Base-by-base conservation (phyloP, 1,140 invertebrate genomes). In the Ylistrum balloti region DNA sequence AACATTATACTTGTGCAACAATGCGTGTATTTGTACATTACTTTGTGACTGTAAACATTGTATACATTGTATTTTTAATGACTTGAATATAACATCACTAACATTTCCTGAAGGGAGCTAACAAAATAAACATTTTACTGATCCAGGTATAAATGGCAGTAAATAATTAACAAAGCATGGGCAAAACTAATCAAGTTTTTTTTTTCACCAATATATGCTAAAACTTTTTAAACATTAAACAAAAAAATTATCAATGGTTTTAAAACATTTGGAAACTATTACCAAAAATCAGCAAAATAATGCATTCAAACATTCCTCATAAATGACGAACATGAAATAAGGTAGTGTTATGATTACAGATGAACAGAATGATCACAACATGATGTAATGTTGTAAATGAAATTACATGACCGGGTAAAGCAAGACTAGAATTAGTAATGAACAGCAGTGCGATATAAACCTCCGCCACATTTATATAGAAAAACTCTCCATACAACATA, bases 1-100 rank as follows among this genome's bases (percentile, higher is more conserved):
- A 74, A 74, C 56, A 74, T 74, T 74, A 74, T 74, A 74, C 22
- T n/a, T 74, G 56, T 74, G 56, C 56, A 74, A 74, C 56, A 74
- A 74, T 74, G 56, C 56, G 3, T 74, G 56, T 74, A 74, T 74
- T n/a, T 45, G 7, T 45, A 45, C 41, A 74, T 74, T n/a, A 74
- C 28, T 74, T 74, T 74, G 56, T 74, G 56, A 74, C 56, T 7
- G 56, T 74, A 74, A 74, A 74, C 56, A 74, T 28, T 74, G 56
- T 74, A 28, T 74, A n/a, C n/a, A 74, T 74, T 74, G n/a, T 74
- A 28, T 28, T 74, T 74, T 74, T 74, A 28, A 74, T 28, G 17
- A 22, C 56, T 28, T 74, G 56, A 74, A 22, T 74, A 74, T 74
- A 74, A 74, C 56, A 74, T 74, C 56, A n/a, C 56, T 74, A 74